Base-by-base conservation (phyloP, 2,797 vertebrate species). In the Micrastur ruficollis region DNA sequence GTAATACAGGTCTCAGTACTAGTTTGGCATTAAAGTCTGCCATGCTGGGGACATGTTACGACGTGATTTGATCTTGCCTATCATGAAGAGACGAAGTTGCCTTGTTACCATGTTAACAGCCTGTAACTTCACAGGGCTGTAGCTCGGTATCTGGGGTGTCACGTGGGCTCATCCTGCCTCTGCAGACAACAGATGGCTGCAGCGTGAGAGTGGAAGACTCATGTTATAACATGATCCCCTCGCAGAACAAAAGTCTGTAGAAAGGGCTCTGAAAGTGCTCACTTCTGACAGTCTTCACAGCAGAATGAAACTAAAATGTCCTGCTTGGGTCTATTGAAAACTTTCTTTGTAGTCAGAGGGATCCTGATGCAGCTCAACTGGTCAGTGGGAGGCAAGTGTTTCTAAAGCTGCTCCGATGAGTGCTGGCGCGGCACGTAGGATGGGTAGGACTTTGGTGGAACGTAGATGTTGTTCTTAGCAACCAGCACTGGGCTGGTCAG, bases 211-310 rank as follows among this genome's bases (percentile, higher is more conserved):
- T 22, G 78, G 63, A 87, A n/a, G 74, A 44, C 86, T 96, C 93
- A 0, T 96, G 95, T 94, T 91, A 78, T 75, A 90, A 96, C 93
- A 91, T 42, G 94, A 97, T 96, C 84, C 65, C 49, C 58, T 83
- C 3, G 0, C 29, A 79, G 86, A 91, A 86, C 86, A 86, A 47
- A 91, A 88, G 75, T 90, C 75, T 75, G 50, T 58, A n/a, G 86
- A 56, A 84, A 27, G 67, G 63, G 22, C 91, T 87, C 92, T 47
- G 74, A 55, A 67, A 62, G 44, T 40, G 56, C 78, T 87, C 67
- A 10, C 71, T 40, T 63, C 81, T 20, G 31, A 23, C 8, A 3
- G 4, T 58, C 53, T 70, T 72, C 44, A 6, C 0, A 0, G 72
- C 61, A 50, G 52, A 65, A 34, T 6, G 11, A 65, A 89, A 79